phyloP scores from a whole-genome alignment of 2,888 invertebrate species.

The Microchrysa polita region DNA sequence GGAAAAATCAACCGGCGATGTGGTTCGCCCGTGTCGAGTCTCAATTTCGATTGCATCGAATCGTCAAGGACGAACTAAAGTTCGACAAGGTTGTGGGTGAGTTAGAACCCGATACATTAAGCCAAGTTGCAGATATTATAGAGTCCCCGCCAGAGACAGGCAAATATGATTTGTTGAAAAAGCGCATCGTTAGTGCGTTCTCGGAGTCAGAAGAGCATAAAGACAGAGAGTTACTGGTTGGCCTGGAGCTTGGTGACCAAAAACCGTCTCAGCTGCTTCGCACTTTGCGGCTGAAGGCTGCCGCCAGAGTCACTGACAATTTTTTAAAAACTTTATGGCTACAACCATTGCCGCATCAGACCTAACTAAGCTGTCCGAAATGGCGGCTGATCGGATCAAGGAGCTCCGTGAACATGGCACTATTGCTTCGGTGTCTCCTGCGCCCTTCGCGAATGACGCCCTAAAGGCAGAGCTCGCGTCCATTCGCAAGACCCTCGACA shows the following conservation, averaged over 20 bases:
- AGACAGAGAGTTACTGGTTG: not conserved
- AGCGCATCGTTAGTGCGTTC: not conserved
- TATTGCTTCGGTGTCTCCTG: no score
- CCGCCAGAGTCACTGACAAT: not conserved
- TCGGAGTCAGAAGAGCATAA: not conserved
- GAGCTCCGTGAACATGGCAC: no score
- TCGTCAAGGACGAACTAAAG: not conserved
- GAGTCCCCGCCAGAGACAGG: not conserved
- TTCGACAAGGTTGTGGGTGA: not conserved
- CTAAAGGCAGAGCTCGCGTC: no score
- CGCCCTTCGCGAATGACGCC: no score
- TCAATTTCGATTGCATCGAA: not conserved
- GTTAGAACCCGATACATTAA: not conserved
- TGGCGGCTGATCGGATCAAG: no score
- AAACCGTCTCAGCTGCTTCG: slow-evolving; percentile 3
- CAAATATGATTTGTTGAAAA: not conserved
- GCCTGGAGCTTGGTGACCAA: not conserved
- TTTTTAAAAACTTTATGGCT: slow-evolving; percentile 16
- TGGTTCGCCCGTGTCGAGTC: not conserved
- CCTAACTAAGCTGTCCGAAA: no score
- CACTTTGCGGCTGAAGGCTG: not conserved
- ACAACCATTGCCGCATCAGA: not conserved
- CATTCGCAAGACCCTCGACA: no score
- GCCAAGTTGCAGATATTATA: not conserved
- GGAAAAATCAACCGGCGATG: not conserved